A percentile compares a stretch with the other conserved stretches of the same genome.
phyloP scores from a whole-genome alignment of 2,797 vertebrate species.

The Malacoraja senta region DNA sequence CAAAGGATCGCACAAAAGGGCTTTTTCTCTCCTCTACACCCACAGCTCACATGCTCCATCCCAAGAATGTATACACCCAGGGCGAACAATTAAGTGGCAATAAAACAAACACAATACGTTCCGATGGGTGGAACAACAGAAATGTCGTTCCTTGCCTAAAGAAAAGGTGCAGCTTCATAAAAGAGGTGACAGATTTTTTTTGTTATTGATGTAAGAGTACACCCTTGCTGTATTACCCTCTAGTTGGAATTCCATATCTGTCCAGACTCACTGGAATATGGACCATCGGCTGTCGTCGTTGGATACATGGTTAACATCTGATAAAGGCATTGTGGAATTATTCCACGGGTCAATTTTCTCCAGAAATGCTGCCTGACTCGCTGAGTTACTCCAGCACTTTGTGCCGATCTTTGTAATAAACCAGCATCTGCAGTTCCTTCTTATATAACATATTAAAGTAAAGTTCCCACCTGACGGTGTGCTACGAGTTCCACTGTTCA shows the following conservation, averaged over 20 bases:
- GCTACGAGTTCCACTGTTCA: too few species aligned
- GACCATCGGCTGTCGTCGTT: too few species aligned
- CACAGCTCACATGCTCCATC: neutral
- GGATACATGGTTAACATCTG: too few species aligned
- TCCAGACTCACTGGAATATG: neutral
- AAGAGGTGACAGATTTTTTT: neutral
- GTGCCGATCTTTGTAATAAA: too few species aligned
- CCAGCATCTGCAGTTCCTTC: too few species aligned
- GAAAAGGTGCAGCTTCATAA: neutral
- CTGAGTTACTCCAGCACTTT: too few species aligned
- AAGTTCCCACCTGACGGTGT: too few species aligned
- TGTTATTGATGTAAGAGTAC: neutral
- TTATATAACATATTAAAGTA: too few species aligned
- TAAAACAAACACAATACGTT: neutral
- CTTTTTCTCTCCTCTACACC: neutral
- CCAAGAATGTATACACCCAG: neutral
- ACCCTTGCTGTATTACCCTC: neutral
- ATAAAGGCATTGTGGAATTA: neutral
- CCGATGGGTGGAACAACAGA: neutral
- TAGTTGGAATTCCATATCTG: neutral
- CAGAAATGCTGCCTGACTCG: too few species aligned
- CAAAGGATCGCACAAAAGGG: neutral
- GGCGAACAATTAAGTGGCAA: neutral
- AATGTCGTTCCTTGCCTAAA: neutral
- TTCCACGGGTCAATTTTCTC: neutral